A percentile compares a stretch with the other conserved stretches of the same genome.
Evolutionary conservation across 1,140 invertebrate species (phyloP).

Genomic region (Listronotus bonariensis): DNA sequence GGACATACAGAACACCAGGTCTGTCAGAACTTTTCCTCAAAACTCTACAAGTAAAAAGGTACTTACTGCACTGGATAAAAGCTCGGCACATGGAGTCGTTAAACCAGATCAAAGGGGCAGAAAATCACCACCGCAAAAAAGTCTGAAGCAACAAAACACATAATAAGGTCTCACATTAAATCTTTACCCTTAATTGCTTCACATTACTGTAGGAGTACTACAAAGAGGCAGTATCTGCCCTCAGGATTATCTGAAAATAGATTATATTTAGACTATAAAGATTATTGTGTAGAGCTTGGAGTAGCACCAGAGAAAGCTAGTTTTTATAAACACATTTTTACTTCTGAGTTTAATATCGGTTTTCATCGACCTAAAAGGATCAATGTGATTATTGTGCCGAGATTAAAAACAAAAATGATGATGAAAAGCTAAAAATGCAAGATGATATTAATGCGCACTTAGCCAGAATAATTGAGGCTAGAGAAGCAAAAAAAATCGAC

Average conservation of each 20-base stretch:
- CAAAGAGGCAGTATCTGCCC: not conserved
- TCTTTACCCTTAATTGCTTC: not conserved
- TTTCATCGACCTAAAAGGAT: not conserved
- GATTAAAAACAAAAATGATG: no score
- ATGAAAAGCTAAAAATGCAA: not conserved
- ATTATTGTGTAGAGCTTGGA: not conserved
- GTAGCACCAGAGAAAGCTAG: not conserved
- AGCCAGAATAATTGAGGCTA: not conserved
- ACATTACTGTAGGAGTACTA: not conserved
- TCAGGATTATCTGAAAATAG: not conserved
- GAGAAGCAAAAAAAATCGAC: not conserved
- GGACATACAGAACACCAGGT: no score
- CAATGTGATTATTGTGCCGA: not conserved
- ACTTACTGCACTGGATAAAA: no score
- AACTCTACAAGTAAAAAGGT: not conserved
- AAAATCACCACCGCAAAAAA: not conserved
- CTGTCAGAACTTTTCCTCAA: no score
- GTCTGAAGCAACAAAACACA: not conserved
- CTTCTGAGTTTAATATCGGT: not conserved
- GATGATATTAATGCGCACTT: not conserved
- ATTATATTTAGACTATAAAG: not conserved
- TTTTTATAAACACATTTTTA: not conserved
- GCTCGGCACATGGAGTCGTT: not conserved
- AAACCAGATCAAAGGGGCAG: not conserved
- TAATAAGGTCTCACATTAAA: not conserved